Evolutionary conservation across 1,140 invertebrate species (phyloP).

Genomic region (Chrysoperla carnea): DNA sequence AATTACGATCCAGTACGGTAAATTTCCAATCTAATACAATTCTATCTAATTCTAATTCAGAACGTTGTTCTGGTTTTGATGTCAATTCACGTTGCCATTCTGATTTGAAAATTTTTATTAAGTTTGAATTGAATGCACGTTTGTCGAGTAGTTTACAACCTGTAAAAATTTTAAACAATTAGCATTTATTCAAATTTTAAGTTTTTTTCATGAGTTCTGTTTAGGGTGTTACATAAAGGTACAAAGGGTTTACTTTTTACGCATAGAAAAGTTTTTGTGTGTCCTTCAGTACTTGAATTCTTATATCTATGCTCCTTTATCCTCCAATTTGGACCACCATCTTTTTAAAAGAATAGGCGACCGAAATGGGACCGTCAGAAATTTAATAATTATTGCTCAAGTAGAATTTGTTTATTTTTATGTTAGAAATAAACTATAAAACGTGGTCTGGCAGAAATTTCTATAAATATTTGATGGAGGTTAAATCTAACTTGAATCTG

Average conservation of each 20-base stretch:
- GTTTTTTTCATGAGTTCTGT: neutral
- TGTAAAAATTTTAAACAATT: neutral
- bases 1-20: conserved; percentile 54
- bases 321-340: too few species aligned
- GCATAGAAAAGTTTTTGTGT: neutral
- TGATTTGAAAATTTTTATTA: conserved; percentile 63
- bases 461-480: too few species aligned
- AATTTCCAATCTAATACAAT: conserved; percentile 78
- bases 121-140: conserved; percentile 58
- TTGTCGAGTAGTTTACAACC: conserved; percentile 53
- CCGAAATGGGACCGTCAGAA: too few species aligned
- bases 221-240: neutral
- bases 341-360: too few species aligned
- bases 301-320: too few species aligned
- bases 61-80: conserved; percentile 12
- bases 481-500: too few species aligned
- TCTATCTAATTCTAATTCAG: conserved; percentile 12
- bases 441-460: too few species aligned
- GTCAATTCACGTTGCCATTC: conserved; percentile 43
- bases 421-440: too few species aligned
- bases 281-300: too few species aligned
- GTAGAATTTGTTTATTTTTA: too few species aligned
- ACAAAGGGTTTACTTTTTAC: neutral
- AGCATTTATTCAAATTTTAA: neutral
- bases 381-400: too few species aligned